These are phyloP conservation scores for Theropithecus gelada DNA, from an alignment of 2,113 vertebrate genomes.

Conservation along the genomic window DNA sequence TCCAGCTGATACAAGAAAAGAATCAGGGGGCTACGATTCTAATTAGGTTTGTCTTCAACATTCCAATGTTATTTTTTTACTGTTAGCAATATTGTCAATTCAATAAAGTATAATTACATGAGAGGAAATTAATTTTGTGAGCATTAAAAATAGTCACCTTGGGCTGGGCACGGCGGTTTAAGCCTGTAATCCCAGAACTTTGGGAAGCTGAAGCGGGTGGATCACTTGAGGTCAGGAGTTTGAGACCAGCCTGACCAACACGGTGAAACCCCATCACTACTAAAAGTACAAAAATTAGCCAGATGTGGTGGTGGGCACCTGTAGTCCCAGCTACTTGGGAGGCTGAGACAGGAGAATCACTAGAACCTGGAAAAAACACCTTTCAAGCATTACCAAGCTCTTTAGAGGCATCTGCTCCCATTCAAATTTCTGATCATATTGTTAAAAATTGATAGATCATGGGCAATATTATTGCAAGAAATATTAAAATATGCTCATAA, in stretches of 20 bases:
- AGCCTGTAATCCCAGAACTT: no score
- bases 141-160: background rate
- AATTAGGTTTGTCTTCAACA: background rate
- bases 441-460: background rate
- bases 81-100: background rate
- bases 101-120: background rate
- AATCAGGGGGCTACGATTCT: background rate
- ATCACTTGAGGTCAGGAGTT: no score
- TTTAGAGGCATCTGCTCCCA: background rate
- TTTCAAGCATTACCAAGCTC: constrained; percentile 1
- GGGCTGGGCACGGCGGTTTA: background rate
- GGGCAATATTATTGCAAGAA: background rate
- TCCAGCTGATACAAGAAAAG: background rate
- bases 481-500: constrained; percentile 18
- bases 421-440: background rate
- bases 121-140: background rate
- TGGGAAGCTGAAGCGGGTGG: no score
- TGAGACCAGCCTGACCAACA: no score
- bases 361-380: background rate
- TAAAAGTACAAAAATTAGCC: no score
- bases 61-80: background rate
- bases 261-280: no score
- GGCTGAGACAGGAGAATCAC: no score
- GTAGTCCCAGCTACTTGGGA: no score
- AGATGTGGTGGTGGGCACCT: no score